phyloP scores from a whole-genome alignment of 2,888 invertebrate genomes.

The Melinaea marsaeus region DNA sequence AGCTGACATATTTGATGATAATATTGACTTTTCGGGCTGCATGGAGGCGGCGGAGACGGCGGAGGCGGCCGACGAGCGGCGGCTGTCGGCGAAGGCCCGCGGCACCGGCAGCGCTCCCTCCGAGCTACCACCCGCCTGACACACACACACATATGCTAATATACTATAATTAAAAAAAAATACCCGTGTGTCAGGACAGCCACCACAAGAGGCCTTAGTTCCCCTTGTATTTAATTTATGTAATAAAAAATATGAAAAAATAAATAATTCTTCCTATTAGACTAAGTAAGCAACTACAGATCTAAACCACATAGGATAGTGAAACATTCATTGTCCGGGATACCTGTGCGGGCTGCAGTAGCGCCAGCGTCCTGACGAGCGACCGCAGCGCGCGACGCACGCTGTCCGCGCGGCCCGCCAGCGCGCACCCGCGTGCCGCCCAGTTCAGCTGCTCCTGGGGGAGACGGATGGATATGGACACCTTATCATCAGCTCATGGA shows the following conservation, averaged over 20 bases:
- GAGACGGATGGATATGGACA: background rate
- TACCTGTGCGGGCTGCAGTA: constrained; percentile 62
- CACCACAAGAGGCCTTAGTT: too few species aligned
- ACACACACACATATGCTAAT: constrained; percentile 65
- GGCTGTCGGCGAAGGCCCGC: constrained; percentile 88
- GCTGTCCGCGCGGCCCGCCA: constrained; percentile 68
- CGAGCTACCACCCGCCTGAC: constrained; percentile 80
- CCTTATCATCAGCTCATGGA: too few species aligned
- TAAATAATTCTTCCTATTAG: too few species aligned
- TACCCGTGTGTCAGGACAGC: too few species aligned
- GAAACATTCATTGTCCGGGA: too few species aligned
- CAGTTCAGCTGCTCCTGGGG: constrained; percentile 69
- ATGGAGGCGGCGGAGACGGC: constrained; percentile 67
- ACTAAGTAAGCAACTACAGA: too few species aligned
- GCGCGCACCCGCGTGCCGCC: constrained; percentile 65
- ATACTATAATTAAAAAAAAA: too few species aligned
- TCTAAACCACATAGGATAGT: too few species aligned
- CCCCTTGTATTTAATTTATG: too few species aligned
- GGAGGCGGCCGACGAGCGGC: constrained; percentile 81
- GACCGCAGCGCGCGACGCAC: constrained; percentile 62
- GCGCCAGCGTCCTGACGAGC: constrained; percentile 56
- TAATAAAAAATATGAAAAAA: too few species aligned
- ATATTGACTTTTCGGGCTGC: constrained; percentile 65
- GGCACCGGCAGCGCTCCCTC: constrained; percentile 75
- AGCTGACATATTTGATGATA: background rate